Conservation (phyloP, 1,140 invertebrate species). For the Trichoplusia ni region DNA sequence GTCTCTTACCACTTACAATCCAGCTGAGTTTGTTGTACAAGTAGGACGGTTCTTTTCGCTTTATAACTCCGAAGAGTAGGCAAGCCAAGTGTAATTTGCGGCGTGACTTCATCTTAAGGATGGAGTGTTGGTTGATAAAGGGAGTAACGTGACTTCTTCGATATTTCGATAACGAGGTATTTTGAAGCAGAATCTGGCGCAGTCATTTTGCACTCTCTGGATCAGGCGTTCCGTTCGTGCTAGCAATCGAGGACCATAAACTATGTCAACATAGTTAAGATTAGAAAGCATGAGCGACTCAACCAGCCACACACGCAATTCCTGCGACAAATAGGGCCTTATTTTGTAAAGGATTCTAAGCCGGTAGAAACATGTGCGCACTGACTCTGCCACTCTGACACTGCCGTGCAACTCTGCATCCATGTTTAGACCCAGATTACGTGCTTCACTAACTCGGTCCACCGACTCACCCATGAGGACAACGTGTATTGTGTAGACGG, state of each 20-base stretch:
- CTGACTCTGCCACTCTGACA: background rate
- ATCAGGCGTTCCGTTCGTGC: background rate
- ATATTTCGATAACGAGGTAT: no score
- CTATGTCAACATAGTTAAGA: background rate
- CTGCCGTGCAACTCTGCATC: background rate
- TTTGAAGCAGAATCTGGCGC: background rate
- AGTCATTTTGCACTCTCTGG: background rate
- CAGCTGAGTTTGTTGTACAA: background rate
- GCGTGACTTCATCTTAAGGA: background rate
- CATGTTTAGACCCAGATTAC: background rate
- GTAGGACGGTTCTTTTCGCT: background rate
- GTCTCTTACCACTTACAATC: background rate
- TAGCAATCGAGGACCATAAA: background rate
- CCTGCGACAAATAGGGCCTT: background rate
- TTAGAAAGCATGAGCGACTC: background rate
- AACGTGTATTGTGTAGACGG: background rate
- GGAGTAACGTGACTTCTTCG: background rate
- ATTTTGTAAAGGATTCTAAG: background rate
- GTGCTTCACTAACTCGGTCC: background rate
- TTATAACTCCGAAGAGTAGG: conserved; percentile 3
- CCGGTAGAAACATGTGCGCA: background rate
- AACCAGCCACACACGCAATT: background rate
- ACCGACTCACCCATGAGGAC: background rate
- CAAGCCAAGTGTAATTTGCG: conserved; percentile 1
- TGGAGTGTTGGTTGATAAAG: background rate